A percentile compares a stretch with the other conserved stretches of the same genome.
phyloP scores from a whole-genome alignment of 2,113 vertebrate species.

The Odontophorus gujanensis region DNA sequence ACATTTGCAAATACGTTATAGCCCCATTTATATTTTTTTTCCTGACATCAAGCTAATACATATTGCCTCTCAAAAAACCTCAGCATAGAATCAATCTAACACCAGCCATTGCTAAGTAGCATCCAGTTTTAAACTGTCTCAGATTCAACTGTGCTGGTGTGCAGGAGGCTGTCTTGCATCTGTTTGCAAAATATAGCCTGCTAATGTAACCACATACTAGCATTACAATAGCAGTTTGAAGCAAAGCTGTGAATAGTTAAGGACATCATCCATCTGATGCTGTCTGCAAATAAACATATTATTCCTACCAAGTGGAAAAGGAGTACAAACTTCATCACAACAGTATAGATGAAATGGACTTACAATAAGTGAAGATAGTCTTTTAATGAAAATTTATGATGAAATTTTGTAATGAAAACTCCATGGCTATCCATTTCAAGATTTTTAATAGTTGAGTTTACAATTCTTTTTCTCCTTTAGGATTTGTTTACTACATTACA shows the following conservation, averaged over 20 bases:
- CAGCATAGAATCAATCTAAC: accelerated
- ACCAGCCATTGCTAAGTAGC: background rate
- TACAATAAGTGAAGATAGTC: background rate
- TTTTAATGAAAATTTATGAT: background rate
- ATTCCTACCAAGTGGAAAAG: background rate
- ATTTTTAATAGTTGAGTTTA: background rate
- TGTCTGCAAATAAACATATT: background rate
- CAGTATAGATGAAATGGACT: background rate
- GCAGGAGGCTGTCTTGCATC: background rate
- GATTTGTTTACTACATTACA: background rate
- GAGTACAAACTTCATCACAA: background rate
- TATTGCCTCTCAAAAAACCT: background rate
- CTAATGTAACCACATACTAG: background rate
- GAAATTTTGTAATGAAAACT: no score
- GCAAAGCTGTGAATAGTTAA: background rate
- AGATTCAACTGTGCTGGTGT: background rate
- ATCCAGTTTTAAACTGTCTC: background rate
- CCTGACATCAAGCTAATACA: background rate
- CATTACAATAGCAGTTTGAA: background rate
- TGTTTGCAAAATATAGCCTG: background rate
- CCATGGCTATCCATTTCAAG: background rate
- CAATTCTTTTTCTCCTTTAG: background rate
- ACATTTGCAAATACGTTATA: background rate
- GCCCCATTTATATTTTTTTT: background rate
- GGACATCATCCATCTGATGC: background rate